These are phyloP conservation scores for Panulirus ornatus DNA, from an alignment of 1,140 invertebrate species.

Conservation along the genomic window DNA sequence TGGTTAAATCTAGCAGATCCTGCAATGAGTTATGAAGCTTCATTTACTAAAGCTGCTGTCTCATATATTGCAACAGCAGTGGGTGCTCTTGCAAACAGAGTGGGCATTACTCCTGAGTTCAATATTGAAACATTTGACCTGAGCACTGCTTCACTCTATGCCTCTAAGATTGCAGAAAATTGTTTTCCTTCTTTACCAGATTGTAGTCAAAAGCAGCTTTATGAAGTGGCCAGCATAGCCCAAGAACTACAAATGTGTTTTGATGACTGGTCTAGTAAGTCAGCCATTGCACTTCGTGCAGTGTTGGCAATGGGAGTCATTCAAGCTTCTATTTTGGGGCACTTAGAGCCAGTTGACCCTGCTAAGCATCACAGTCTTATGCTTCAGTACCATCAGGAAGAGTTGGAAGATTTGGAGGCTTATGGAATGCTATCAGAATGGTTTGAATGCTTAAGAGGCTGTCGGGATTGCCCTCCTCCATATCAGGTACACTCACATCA, in stretches of 20 bases:
- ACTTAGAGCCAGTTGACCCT: conserved; percentile 84
- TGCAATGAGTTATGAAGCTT: conserved; percentile 54
- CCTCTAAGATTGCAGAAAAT: conserved; percentile 14
- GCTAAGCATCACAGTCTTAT: conserved; percentile 86
- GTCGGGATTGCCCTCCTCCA: conserved; percentile 24
- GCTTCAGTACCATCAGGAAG: conserved; percentile 83
- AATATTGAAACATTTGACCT: conserved; percentile 28
- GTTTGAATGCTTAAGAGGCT: conserved; percentile 65
- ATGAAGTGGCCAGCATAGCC: conserved; percentile 21
- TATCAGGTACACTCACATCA: conserved; percentile 77
- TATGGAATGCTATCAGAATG: conserved; percentile 56
- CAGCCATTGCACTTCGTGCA: conserved; percentile 72
- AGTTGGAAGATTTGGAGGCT: conserved; percentile 78
- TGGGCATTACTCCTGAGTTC: conserved; percentile 12
- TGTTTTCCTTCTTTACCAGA: not conserved
- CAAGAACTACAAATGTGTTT: conserved; percentile 5
- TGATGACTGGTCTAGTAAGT: conserved; percentile 44
- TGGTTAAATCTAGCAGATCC: conserved; percentile 75
- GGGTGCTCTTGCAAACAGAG: conserved; percentile 4
- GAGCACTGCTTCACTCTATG: conserved; percentile 21
- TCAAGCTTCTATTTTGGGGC: conserved; percentile 78
- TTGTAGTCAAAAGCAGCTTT: not conserved
- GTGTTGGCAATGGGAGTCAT: conserved; percentile 77
- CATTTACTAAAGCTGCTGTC: conserved; percentile 53
- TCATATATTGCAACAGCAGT: conserved; percentile 40